Base-by-base conservation (phyloP, 2,113 vertebrate species). In the Sylvietta virens region DNA sequence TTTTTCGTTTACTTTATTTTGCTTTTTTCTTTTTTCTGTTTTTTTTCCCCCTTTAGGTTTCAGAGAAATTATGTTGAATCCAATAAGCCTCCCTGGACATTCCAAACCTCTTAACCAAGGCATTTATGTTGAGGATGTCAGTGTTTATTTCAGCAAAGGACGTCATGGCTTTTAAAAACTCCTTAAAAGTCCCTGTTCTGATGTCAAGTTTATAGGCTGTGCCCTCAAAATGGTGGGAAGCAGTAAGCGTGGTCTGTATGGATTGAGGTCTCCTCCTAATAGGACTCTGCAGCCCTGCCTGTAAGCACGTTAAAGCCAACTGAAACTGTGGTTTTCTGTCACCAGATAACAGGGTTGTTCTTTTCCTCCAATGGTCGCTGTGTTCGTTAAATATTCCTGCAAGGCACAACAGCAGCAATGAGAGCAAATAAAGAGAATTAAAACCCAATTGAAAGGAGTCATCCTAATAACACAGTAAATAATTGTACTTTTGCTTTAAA, bases 21-120 rank as follows among this genome's bases (percentile, higher is more conserved):
- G 95, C 95, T 97, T 97, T 98, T 98, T 98, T 97, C 97, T 97
- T 97, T 97, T 97, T 98, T 97, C 97, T 98, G 97, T 97, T 98
- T 97, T 97, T 96, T 97, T 95, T 94, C 60, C 97, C 97, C 98
- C 98, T 98, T 98, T 98, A 98, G 98, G 98, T 98, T 98, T 98
- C 98, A 98, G 98, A 98, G 98, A 98, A 98, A 98, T 98, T 98
- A 98, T 98, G 98, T 98, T 98, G 98, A 98, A 98, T 98, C 98
- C 98, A 98, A 98, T 98, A 98, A 98, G 98, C 98, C 98, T 98
- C 97, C 98, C 98, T 60, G 98, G 98, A 98, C 98, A 98, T 98
- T 98, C 98, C 98, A 98, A 98, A 97, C 98, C 98, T 98, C 98
- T 98, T 98, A 98, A 98, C 97, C 98, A 98, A 97, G 98, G 98